Percentiles rank a stretch among this genome's conserved stretches.
phyloP scores from a whole-genome alignment of 2,888 invertebrate species.

The Pseudococcus longispinus region DNA sequence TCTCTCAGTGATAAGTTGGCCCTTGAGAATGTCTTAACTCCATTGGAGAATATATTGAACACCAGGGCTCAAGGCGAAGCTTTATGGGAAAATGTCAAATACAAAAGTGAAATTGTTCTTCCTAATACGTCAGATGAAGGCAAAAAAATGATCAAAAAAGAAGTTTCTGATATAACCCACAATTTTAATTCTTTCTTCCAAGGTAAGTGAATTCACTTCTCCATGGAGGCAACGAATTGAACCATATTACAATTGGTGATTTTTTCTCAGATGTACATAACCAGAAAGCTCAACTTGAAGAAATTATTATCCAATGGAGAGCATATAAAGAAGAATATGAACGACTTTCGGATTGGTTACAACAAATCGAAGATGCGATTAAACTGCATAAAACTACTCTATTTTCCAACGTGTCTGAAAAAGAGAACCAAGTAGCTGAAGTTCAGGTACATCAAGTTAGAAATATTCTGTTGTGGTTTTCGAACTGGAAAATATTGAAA shows the following conservation, averaged over 20 bases:
- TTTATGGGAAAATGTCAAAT: constrained; percentile 83
- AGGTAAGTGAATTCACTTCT: constrained; percentile 62
- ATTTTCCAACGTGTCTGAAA: constrained; percentile 80
- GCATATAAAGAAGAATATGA: constrained; percentile 94
- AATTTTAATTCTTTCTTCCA: constrained; percentile 84
- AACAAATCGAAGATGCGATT: constrained; percentile 88
- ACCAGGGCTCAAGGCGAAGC: constrained; percentile 91
- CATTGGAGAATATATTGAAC: constrained; percentile 83
- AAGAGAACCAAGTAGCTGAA: constrained; percentile 82
- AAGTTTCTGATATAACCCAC: constrained; percentile 83
- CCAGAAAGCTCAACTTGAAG: constrained; percentile 83
- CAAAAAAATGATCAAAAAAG: constrained; percentile 80
- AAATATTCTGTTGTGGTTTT: neutral
- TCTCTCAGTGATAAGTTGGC: constrained; percentile 85
- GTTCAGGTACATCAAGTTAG: constrained; percentile 64
- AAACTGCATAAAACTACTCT: constrained; percentile 88
- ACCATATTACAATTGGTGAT: neutral
- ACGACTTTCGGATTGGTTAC: constrained; percentile 88
- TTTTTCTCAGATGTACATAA: constrained; percentile 73
- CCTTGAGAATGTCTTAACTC: constrained; percentile 85
- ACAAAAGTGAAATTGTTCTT: constrained; percentile 84
- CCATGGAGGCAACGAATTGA: neutral
- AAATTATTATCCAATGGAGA: constrained; percentile 82
- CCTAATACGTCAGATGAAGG: constrained; percentile 83
- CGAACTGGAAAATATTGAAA: neutral